These are phyloP conservation scores for Calameuta pallipes DNA, from an alignment of 2,888 invertebrate species.

Conservation along the genomic window DNA sequence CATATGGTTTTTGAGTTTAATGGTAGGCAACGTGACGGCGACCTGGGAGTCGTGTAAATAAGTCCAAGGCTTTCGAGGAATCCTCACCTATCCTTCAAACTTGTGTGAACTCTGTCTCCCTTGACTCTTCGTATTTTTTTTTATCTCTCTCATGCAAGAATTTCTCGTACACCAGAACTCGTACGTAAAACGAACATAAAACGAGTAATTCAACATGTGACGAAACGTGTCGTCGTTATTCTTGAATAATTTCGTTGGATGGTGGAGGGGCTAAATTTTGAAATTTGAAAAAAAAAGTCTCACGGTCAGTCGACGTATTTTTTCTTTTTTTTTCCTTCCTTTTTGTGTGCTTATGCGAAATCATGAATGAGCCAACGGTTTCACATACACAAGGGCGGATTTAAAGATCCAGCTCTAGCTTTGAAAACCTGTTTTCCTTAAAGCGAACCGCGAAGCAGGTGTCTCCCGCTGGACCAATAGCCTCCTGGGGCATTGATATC, in stretches of 20 bases:
- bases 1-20: neutral
- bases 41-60: conserved; percentile 21
- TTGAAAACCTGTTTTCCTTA: neutral
- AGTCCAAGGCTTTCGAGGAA: conserved; percentile 29
- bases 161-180: neutral
- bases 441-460: neutral
- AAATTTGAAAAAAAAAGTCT: neutral
- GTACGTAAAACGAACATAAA: neutral
- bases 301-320: neutral
- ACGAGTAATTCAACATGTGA: neutral
- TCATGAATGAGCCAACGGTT: neutral
- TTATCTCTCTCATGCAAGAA: neutral
- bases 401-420: neutral
- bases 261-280: neutral
- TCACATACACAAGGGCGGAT: neutral
- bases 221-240: neutral
- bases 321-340: neutral
- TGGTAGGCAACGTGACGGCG: conserved; percentile 1
- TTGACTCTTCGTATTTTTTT: neutral
- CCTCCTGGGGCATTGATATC: neutral
- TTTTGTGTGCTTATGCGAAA: neutral
- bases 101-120: neutral
- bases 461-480: neutral
- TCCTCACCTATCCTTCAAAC: conserved; percentile 13
- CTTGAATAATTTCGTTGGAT: neutral